These are phyloP conservation scores for Xanthorhoe spadicearia DNA, from an alignment of 2,888 invertebrate species.

Conservation along the genomic window DNA sequence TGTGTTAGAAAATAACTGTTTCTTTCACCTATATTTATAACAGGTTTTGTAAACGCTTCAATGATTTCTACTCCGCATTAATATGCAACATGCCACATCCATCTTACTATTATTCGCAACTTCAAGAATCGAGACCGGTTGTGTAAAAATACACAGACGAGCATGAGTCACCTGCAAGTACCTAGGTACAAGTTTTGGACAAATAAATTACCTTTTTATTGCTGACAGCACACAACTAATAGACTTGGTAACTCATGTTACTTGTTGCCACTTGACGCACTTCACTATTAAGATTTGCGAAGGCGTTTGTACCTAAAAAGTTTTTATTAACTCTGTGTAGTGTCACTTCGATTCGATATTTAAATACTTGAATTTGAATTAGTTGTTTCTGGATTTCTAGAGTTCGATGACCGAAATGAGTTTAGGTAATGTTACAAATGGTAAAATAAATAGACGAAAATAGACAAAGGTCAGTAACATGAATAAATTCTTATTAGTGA, in stretches of 20 bases:
- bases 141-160: conserved; percentile 53
- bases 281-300: conserved; percentile 3
- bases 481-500: neutral
- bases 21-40: neutral
- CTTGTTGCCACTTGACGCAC: conserved; percentile 4
- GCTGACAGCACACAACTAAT: conserved; percentile 27
- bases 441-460: neutral
- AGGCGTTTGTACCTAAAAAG: neutral
- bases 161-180: conserved; percentile 56
- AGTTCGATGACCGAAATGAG: conserved; percentile 9
- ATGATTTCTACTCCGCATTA: too few species aligned
- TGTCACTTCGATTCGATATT: neutral
- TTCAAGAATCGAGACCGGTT: conserved; percentile 54
- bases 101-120: conserved; percentile 43
- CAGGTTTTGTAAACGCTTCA: neutral
- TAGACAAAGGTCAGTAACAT: neutral
- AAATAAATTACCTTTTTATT: conserved; percentile 50
- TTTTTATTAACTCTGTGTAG: neutral
- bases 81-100: conserved; percentile 41
- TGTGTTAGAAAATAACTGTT: neutral
- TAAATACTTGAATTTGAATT: conserved; percentile 1
- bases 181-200: conserved; percentile 50
- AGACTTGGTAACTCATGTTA: conserved; percentile 18
- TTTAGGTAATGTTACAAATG: neutral
- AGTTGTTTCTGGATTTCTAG: neutral